Percentiles rank a stretch among this genome's conserved stretches.
Conservation (phyloP, 2,113 vertebrate genomes). For the Ctenodactylus gundi region DNA sequence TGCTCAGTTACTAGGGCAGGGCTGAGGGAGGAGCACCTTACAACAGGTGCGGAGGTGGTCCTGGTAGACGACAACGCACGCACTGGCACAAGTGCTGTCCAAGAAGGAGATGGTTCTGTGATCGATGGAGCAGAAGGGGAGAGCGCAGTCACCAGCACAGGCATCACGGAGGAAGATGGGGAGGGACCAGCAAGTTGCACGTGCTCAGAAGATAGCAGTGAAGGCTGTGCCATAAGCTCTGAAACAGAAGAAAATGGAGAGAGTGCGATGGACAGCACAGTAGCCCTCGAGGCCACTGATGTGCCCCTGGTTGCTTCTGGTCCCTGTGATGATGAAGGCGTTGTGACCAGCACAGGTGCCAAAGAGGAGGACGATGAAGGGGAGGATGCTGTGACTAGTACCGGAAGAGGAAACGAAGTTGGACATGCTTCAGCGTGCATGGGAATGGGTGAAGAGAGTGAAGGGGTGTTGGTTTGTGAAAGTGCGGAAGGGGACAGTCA, state of each 20-base stretch:
- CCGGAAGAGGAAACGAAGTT: constrained; percentile 84
- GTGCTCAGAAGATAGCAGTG: constrained; percentile 80
- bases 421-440: constrained; percentile 79
- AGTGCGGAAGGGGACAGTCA: constrained; percentile 72
- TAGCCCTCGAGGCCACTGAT: constrained; percentile 67
- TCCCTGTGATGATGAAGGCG: constrained; percentile 83
- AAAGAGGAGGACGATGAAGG: constrained; percentile 89
- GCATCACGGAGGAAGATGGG: constrained; percentile 86
- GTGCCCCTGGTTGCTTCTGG: constrained; percentile 52
- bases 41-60: constrained; percentile 64
- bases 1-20: constrained; percentile 78
- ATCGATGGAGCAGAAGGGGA: constrained; percentile 80
- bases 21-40: constrained; percentile 71
- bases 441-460: constrained; percentile 72
- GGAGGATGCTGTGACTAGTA: constrained; percentile 86
- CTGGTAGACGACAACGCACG: background rate
- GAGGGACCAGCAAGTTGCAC: constrained; percentile 81
- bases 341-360: constrained; percentile 88
- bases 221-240: constrained; percentile 78
- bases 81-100: constrained; percentile 61
- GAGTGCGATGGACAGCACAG: constrained; percentile 81
- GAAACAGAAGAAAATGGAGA: constrained; percentile 79
- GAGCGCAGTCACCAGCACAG: constrained; percentile 87
- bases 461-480: constrained; percentile 68
- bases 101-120: constrained; percentile 74